phyloP scores from a whole-genome alignment of 2,797 vertebrate genomes.

The Gastrophryne carolinensis region DNA sequence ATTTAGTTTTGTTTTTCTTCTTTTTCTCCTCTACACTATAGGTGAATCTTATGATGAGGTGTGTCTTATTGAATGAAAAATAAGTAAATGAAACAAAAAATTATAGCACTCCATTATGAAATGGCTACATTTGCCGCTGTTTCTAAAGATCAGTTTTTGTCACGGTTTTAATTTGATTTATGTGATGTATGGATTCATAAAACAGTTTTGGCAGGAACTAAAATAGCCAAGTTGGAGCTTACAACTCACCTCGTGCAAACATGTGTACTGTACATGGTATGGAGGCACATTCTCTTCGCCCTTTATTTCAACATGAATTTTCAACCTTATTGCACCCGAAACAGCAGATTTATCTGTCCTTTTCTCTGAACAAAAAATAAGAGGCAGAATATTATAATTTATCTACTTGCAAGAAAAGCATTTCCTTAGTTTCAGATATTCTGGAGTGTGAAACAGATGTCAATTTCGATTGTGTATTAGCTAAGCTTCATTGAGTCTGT shows the following conservation, averaged over 20 bases:
- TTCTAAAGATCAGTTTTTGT: no score
- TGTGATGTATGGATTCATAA: no score
- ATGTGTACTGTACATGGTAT: slow-evolving; percentile 94
- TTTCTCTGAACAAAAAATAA: slow-evolving; percentile 77
- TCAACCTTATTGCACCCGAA: slow-evolving; percentile 91
- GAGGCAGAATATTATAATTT: slow-evolving; percentile 4
- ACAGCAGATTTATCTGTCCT: slow-evolving; percentile 96
- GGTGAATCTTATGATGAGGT: no score
- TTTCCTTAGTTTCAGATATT: slow-evolving; percentile 7
- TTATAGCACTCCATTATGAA: no score
- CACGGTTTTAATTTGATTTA: no score
- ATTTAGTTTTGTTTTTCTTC: no score
- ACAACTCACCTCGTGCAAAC: slow-evolving; percentile 87
- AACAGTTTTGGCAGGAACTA: not conserved
- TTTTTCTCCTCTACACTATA: no score
- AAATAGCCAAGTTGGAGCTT: not conserved
- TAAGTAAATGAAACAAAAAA: no score
- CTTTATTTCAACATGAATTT: slow-evolving; percentile 97
- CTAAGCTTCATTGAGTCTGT: slow-evolving; percentile 13
- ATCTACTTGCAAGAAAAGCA: not conserved
- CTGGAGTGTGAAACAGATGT: slow-evolving; percentile 11
- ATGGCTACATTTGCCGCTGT: no score
- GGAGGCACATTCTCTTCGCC: slow-evolving; percentile 96
- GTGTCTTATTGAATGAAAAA: no score
- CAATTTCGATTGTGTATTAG: slow-evolving; percentile 25